Evolutionary conservation across 64 coral and sea anemone genomes (phyloP), one percentile per base, ranked within the genome.

Genomic region (Acropora yongei): DNA sequence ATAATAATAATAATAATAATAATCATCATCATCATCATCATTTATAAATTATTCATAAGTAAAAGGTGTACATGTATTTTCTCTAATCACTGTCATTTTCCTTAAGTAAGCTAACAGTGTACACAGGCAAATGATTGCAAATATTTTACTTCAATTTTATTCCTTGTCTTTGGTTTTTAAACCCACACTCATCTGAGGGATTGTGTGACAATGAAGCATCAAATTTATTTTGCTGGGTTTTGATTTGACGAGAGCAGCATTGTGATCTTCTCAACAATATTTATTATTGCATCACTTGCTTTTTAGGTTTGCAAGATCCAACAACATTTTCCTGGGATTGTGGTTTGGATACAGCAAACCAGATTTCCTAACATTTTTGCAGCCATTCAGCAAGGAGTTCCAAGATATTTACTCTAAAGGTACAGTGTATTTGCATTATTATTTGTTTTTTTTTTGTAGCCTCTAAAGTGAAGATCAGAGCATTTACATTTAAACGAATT

Each of bases 331-430:
- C 19, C 87, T 94, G 66, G 93, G 93, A 47, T 50, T 94, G 6
- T 94, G 93, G 93, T 94, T 90, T 94, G 80, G 80, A 51, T 49
- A 60, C 0, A 94, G 9, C 1, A 94, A 94, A 63, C 93, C 93
- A 44, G 80, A 90, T 71, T 94, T 90, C 57, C 2, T 86, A 74
- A 90, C 93, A 90, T 94, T 86, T 72, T 57, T 94, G 58, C 93
- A 94, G n/a, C 93, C 93, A 11, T 57, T 94, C 6, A 94, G 80
- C 80, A 53, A 53, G 8, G 50, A 53, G 50, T 53, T 53, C 50
- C 50, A 53, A 53, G 50, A 53, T 53, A 0, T 53, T 53, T 53
- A 53, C 50, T 53, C 50, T 53, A 53, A 53, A 53, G 50, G 50
- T 53, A 53, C 50, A 55, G 50, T 55, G 50, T 55, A 63, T 53